Evolutionary conservation across 2,888 invertebrate species (phyloP).

Genomic region (Galerucella nymphaeae): DNA sequence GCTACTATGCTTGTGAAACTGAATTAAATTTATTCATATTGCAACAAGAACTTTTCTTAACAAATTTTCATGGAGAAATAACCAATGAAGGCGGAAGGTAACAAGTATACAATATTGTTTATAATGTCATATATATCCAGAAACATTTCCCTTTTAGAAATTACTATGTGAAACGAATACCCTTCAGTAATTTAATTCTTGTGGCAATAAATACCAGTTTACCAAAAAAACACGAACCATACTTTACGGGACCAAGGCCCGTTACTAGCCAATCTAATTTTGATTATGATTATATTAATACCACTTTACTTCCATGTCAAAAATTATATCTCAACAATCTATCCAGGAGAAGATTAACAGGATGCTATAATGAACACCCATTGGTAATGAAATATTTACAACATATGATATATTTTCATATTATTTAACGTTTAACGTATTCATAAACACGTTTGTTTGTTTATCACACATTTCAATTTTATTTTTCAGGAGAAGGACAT

Average conservation of each 20-base stretch:
- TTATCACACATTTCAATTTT: not conserved
- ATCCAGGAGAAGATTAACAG: constrained; percentile 75
- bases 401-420: not conserved
- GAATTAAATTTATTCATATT: constrained; percentile 56
- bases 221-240: constrained; percentile 49
- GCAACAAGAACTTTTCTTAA: constrained; percentile 52
- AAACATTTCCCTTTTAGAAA: constrained; percentile 63
- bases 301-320: constrained; percentile 76
- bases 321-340: constrained; percentile 78
- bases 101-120: constrained; percentile 1
- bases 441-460: too few species aligned
- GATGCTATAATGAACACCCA: constrained; percentile 82
- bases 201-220: constrained; percentile 73
- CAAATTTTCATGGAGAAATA: constrained; percentile 52
- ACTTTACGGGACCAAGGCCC: constrained; percentile 67
- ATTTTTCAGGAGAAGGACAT: constrained; percentile 65
- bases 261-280: constrained; percentile 47
- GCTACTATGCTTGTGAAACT: constrained; percentile 60
- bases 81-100: constrained; percentile 38
- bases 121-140: too few species aligned
- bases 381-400: constrained; percentile 66
- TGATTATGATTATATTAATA: constrained; percentile 64
- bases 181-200: constrained; percentile 81
- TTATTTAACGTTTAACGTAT: not conserved
- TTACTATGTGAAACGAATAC: constrained; percentile 79